Evolutionary conservation across 1,140 invertebrate species (phyloP), one percentile per base, ranked within the genome.

Genomic region (Olivierus martensii): DNA sequence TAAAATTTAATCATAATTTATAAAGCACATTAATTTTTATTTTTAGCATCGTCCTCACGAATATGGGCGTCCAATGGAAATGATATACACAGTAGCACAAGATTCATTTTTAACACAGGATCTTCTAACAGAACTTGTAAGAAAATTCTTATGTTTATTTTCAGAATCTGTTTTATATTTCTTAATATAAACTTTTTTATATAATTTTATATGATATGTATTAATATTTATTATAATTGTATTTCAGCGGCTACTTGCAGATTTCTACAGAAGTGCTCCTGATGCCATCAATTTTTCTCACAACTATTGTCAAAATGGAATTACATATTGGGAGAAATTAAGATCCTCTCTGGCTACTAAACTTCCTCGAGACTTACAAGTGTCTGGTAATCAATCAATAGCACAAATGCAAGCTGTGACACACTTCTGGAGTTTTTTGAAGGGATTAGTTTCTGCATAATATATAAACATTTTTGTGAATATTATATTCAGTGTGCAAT

Each of bases 61-160:
- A 67, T 91, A 91, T 71, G 87, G 87, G 0, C 77, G 85, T 36
- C 89, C 91, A 1, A 85, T 94, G 79, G 72, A 85, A 10, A 81
- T 95, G 69, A 82, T 83, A 59, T 92, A 88, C 61, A 84, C 79
- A 53, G 78, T 89, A 48, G 71, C 82, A 6, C 81, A 87, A 61
- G 89, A 94, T 65, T 79, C 80, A 35, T 82, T 83, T 63, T 71
- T 93, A 37, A 80, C 84, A 15, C 77, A 82, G 62, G 83, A 88
- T 66, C 77, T 87, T 38, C 79, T 90, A 61, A 79, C 82, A 58
- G 85, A 92, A 73, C 87, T 94, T 69, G 79, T 81, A 69, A 72
- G 59, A 48, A 5, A 18, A 1, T 6, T 5, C 41, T 43, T 43
- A n/a, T n/a, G n/a, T n/a, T 43, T 22, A 6, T 43, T 9, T 17